These are phyloP conservation scores for Pilophorus perplexus DNA, from an alignment of 2,888 invertebrate genomes.

Conservation along the genomic window DNA sequence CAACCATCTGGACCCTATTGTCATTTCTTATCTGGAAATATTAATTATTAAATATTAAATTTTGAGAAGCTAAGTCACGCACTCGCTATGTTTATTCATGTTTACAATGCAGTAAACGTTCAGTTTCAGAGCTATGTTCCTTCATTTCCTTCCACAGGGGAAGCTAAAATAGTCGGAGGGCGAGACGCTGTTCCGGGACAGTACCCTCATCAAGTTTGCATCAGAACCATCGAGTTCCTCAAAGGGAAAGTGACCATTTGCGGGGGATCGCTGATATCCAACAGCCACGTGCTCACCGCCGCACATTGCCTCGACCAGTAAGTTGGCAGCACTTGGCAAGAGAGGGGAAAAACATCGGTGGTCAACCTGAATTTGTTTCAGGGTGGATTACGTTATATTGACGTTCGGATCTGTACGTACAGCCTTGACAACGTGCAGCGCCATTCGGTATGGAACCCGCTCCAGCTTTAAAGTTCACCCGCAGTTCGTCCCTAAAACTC, in stretches of 20 bases:
- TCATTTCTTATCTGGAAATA: too few relatives aligned
- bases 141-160: background rate
- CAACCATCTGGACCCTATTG: too few relatives aligned
- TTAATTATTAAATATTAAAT: too few relatives aligned
- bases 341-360: too few relatives aligned
- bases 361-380: too few relatives aligned
- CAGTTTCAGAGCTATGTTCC: too few relatives aligned
- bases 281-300: slow-evolving; percentile 18
- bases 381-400: slow-evolving; percentile 8
- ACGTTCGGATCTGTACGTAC: slow-evolving; percentile 8
- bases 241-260: background rate
- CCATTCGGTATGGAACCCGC: background rate
- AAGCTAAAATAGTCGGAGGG: slow-evolving; percentile 15
- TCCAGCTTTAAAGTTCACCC: slow-evolving; percentile 5
- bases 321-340: background rate
- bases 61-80: too few relatives aligned
- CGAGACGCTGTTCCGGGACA: background rate
- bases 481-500: background rate
- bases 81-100: too few relatives aligned
- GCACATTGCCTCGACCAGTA: slow-evolving; percentile 20
- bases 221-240: background rate
- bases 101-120: too few relatives aligned
- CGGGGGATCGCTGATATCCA: slow-evolving; percentile 8
- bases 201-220: slow-evolving; percentile 19
- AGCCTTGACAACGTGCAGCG: background rate